These are phyloP conservation scores for Glossosoma conforme DNA, from an alignment of 1,140 invertebrate genomes.

Conservation along the genomic window DNA sequence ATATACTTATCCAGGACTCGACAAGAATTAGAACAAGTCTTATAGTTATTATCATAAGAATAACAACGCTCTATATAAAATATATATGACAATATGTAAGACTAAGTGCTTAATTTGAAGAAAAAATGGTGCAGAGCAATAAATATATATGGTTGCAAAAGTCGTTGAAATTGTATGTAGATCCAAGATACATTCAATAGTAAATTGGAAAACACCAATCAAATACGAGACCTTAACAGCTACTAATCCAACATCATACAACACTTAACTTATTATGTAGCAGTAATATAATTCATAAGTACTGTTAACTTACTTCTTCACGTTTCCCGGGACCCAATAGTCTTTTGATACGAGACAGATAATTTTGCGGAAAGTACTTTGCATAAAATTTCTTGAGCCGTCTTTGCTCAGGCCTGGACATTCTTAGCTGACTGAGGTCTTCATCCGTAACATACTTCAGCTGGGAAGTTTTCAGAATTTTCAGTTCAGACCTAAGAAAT, in stretches of 20 bases:
- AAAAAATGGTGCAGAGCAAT: too few relatives aligned
- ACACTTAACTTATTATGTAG: too few relatives aligned
- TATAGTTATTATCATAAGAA: too few relatives aligned
- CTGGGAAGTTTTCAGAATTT: constrained; percentile 85
- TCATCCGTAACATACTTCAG: constrained; percentile 95
- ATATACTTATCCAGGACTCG: too few relatives aligned
- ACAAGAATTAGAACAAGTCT: too few relatives aligned
- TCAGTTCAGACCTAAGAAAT: constrained; percentile 63
- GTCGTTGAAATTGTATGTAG: not conserved
- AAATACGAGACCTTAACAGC: too few relatives aligned
- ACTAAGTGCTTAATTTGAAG: too few relatives aligned
- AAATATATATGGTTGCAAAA: not conserved
- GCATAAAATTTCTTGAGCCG: constrained; percentile 89
- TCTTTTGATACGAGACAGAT: constrained; percentile 86
- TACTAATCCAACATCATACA: too few relatives aligned
- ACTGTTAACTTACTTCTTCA: constrained; percentile 55
- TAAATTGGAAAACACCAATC: too few relatives aligned
- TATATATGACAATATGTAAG: too few relatives aligned
- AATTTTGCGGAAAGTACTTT: constrained; percentile 89
- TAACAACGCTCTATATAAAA: too few relatives aligned
- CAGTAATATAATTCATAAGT: not conserved
- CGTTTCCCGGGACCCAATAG: constrained; percentile 59
- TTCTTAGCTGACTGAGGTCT: constrained; percentile 85
- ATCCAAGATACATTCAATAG: not conserved
- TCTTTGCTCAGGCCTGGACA: constrained; percentile 93